Evolutionary conservation across 2,113 vertebrate species (phyloP).

Genomic region (Drymodes brunneopygia): DNA sequence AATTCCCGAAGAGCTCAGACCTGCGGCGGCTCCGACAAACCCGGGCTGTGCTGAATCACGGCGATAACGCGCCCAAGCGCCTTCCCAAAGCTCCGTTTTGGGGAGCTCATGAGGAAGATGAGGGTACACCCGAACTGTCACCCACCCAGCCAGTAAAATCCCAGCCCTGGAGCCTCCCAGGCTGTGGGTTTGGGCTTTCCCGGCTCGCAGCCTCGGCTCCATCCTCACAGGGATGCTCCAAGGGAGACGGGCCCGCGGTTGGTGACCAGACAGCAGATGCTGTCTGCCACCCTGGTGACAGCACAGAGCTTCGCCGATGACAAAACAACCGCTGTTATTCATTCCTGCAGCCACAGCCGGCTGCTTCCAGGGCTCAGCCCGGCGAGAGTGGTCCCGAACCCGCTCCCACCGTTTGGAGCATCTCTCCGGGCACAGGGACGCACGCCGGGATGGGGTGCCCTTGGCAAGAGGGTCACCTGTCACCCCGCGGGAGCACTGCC

Average conservation of each 20-base stretch:
- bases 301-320: not conserved
- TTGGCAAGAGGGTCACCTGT: not conserved
- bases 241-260: not conserved
- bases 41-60: not conserved
- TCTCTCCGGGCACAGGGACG: not conserved
- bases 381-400: accelerated
- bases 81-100: accelerated
- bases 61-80: not conserved
- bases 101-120: accelerated
- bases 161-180: accelerated
- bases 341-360: not conserved
- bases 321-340: not conserved
- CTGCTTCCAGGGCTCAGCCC: not conserved
- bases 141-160: not conserved
- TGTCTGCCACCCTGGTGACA: not conserved
- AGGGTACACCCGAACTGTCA: not conserved
- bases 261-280: slow-evolving; percentile 16
- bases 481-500: not conserved
- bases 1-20: not conserved
- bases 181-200: not conserved
- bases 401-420: not conserved
- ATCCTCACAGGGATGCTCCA: not conserved
- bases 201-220: not conserved
- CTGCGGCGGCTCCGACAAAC: not conserved
- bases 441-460: accelerated